Base-by-base conservation (phyloP, 2,888 invertebrate species). In the Xanthia icteritia region DNA sequence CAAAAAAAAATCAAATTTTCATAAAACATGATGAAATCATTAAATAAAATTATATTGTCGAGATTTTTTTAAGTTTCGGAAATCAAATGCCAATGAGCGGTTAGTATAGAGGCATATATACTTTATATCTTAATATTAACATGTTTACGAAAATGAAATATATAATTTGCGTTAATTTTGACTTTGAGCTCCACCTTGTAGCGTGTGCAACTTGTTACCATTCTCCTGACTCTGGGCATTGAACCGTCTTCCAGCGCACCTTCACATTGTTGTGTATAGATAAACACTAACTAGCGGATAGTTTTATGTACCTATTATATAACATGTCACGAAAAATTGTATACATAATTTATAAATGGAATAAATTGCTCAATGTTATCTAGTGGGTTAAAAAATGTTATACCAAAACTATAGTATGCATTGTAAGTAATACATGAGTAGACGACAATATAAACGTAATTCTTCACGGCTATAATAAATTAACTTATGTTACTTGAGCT, bases 231-330 rank as follows among this genome's bases (percentile, higher is more conserved):
- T 85, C 92, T 92, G 95, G 96, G 95, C 95, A 95, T 96, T 95
- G 87, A 85, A 84, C 84, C 90, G 94, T 94, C 94, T 95, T 95
- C 95, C 95, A 92, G 20, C 88, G 84, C 88, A 77, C 80, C 84
- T 86, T 92, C 95, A 95, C 95, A 84, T 94, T 93, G 96, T 96
- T 95, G 91, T 95, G 95, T 96, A 95, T 92, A 95, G 95, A 89
- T 79, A 89, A 86, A 86, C 91, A 91, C 91, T 88, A 71, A 87
- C 82, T 88, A 87, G 84, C 79, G 76, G 64, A 86, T 89, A 88
- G 85, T 85, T 83, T 58, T 83, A 79, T 79, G 72, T 88, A 85
- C 85, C 86, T 84, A 86, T 83, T 85, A 63, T 87, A 82, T 86
- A 89, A 85, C 89, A 88, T 85, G 88, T 86, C 88, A 87, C 88